Conservation (phyloP, 2,797 vertebrate genomes). For the Peromyscus melanophrys region DNA sequence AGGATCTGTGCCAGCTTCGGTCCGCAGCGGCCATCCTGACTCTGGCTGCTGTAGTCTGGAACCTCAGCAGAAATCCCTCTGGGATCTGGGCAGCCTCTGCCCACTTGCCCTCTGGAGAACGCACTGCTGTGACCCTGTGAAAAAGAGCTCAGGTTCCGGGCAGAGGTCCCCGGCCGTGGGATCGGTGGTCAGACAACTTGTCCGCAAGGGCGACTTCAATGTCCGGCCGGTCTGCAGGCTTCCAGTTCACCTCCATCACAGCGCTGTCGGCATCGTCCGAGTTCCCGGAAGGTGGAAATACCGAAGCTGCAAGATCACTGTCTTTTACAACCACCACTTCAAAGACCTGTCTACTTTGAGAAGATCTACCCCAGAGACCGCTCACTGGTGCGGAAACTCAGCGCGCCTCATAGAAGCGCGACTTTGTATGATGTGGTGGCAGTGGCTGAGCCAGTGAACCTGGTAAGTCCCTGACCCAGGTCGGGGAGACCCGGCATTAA, state of each 20-base stretch:
- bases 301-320: neutral
- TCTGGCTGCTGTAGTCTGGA: neutral
- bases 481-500: neutral
- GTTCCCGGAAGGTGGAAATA: neutral
- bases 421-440: neutral
- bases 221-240: neutral
- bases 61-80: neutral
- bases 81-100: neutral
- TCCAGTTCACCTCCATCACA: no score
- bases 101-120: neutral
- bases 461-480: neutral
- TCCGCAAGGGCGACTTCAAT: no score
- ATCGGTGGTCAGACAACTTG: neutral
- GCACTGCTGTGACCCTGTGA: neutral
- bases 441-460: neutral
- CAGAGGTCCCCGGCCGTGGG: neutral
- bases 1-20: neutral
- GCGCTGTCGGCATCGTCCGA: rapidly evolving
- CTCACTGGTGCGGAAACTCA: neutral
- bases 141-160: neutral
- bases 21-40: neutral
- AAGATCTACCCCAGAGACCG: neutral
- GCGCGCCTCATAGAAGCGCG: neutral
- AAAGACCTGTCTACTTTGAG: neutral
- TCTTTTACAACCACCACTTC: neutral